Conservation (phyloP, 2,113 vertebrate species). For the Saguinus imperator region DNA sequence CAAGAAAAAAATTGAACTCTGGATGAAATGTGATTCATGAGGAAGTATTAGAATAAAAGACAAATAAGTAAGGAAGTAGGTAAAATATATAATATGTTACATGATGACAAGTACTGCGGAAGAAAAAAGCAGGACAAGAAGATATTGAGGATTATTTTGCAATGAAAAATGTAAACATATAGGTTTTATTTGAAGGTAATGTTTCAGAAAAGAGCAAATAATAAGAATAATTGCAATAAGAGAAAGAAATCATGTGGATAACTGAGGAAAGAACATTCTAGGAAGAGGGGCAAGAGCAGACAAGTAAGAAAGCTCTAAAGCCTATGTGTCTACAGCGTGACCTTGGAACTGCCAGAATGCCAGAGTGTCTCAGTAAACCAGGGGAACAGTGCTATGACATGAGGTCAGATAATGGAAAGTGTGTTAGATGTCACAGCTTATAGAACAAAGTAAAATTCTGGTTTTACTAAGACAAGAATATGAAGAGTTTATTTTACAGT, state of each 20-base stretch:
- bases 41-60: neutral
- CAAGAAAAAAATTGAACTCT: neutral
- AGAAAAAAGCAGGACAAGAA: neutral
- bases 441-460: neutral
- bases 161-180: neutral
- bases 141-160: neutral
- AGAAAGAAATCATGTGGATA: neutral
- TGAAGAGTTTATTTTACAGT: neutral
- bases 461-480: neutral
- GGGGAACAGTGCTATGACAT: neutral
- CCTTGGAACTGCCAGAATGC: neutral
- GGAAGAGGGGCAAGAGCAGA: neutral
- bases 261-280: neutral
- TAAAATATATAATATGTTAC: neutral
- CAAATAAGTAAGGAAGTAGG: neutral
- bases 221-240: neutral
- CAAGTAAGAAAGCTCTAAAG: neutral
- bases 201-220: neutral
- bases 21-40: neutral
- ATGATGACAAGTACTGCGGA: neutral
- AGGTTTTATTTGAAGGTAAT: neutral
- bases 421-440: neutral
- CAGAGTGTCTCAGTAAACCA: neutral
- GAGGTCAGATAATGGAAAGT: neutral
- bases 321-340: neutral